Conservation (phyloP, 2,113 vertebrate genomes). For the Eubucco bourcierii region DNA sequence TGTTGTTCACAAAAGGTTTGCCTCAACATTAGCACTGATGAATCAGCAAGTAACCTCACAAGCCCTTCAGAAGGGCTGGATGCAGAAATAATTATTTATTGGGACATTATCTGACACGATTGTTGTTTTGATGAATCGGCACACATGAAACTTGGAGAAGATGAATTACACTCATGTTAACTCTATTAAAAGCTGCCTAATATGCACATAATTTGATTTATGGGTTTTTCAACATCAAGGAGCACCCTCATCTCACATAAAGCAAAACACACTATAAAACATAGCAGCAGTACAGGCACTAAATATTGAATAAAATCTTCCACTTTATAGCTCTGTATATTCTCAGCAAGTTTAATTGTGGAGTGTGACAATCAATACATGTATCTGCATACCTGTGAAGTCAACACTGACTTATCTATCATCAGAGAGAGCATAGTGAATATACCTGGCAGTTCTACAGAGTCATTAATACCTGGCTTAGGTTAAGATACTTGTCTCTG, state of each 20-base stretch:
- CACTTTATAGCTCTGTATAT: background rate
- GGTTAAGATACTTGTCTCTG: background rate
- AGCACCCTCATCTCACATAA: background rate
- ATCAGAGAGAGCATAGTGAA: background rate
- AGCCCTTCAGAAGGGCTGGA: background rate
- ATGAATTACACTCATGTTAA: constrained; percentile 44
- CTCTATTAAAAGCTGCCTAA: constrained; percentile 50
- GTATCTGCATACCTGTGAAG: background rate
- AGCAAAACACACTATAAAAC: background rate
- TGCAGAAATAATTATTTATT: constrained; percentile 65
- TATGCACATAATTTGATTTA: constrained; percentile 52
- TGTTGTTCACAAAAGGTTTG: constrained; percentile 20
- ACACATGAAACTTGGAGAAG: constrained; percentile 26
- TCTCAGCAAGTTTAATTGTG: background rate
- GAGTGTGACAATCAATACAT: background rate
- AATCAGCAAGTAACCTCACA: constrained; percentile 40
- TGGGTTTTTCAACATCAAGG: constrained; percentile 16
- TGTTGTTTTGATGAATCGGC: constrained; percentile 65
- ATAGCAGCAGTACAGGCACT: background rate
- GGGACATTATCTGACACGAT: constrained; percentile 20
- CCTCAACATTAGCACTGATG: background rate
- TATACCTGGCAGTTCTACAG: background rate
- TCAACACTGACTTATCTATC: background rate
- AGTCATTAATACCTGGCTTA: background rate
- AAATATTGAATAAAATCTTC: background rate